These are phyloP conservation scores for Equus przewalskii DNA, from an alignment of 2,113 vertebrate species.

Conservation along the genomic window DNA sequence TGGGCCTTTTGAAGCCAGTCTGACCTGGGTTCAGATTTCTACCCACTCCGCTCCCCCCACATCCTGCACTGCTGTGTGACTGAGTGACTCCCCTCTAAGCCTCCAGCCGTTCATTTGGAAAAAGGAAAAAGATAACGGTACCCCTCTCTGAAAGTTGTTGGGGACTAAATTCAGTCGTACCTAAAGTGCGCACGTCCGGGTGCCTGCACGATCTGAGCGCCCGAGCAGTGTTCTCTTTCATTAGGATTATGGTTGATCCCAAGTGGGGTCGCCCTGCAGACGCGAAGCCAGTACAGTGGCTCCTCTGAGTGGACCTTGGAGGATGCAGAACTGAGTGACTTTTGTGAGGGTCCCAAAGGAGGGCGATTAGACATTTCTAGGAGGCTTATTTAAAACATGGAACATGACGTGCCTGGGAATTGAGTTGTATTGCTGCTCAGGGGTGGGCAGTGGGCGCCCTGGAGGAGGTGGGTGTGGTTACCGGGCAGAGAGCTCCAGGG, in stretches of 20 bases:
- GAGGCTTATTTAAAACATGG: background rate
- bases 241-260: rapidly evolving
- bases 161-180: background rate
- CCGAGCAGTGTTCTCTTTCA: rapidly evolving
- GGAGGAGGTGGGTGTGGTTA: background rate
- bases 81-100: too few relatives aligned
- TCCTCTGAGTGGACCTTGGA: background rate
- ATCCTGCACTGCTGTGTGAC: rapidly evolving
- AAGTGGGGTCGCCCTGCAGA: background rate
- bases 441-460: rapidly evolving
- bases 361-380: background rate
- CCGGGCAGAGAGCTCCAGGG: background rate
- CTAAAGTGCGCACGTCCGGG: rapidly evolving
- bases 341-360: background rate
- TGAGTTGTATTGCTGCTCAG: background rate
- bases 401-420: rapidly evolving
- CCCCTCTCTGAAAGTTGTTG: rapidly evolving
- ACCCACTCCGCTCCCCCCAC: background rate
- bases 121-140: too few relatives aligned
- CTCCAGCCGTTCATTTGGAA: background rate
- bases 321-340: too few relatives aligned
- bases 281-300: rapidly evolving
- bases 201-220: rapidly evolving
- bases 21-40: too few relatives aligned
- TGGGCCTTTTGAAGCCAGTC: background rate